Evolutionary conservation across 2,888 invertebrate species (phyloP), one percentile per base, ranked within the genome.

Genomic region (Morpho achilles): DNA sequence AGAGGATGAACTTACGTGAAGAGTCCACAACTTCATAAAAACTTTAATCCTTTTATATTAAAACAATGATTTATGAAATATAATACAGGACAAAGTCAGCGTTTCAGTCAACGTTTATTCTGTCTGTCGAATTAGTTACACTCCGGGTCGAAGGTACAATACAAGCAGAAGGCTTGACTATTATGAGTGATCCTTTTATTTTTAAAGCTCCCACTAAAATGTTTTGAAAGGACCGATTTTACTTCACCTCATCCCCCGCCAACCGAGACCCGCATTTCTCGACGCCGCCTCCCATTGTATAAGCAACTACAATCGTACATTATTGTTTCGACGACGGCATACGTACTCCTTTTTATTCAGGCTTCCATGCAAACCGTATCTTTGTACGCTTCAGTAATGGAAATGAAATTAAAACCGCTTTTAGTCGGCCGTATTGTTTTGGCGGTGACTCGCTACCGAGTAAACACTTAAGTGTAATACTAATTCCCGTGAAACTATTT

Each of bases 201-300:
- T 85, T 84, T 74, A 79, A 78, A 80, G 80, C 80, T 73, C 74
- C 69, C 79, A 77, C 84, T 80, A 81, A 85, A 89, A 87, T 87
- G 86, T 88, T 88, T 87, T 88, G 87, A 87, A 88, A 86, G 89
- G 85, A 86, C 84, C 86, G 87, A 86, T 88, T 87, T 85, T 84
- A 84, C 87, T 84, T 83, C 82, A 76, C 85, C 78, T 77, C 77
- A 68, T 71, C 70, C 73, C 74, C 71, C 69, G 67, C 82, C 45
- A 53, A 39, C 46, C 46, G n/a, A 46, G n/a, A 43, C 46, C 82
- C 82, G 83, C 85, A 82, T 82, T 79, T 82, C 81, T 84, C 80
- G 63, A 62, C 77, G 67, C 67, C 71, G 70, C 69, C 72, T 75
- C 69, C 80, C 72, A 87, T 90, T 89, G 87, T 88, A 75, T 77